Base-by-base conservation (phyloP, 2,113 vertebrate species). In the Ardeotis arabs region DNA sequence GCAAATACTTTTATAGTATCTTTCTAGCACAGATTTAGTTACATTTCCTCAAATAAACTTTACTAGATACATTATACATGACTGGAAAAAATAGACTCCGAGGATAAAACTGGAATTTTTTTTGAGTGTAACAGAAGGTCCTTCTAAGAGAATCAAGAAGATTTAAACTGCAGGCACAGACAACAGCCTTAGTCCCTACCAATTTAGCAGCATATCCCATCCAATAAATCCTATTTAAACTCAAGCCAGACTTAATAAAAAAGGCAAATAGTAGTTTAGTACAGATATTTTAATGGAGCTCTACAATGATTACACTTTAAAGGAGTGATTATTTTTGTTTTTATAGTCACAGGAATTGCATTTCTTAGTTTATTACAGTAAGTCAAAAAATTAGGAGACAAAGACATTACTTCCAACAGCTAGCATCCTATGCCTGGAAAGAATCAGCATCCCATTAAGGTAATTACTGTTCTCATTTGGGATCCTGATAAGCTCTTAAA, bases 401-500 rank as follows among this genome's bases (percentile, higher is more conserved):
- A 76, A 94, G 58, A 73, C 59, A 78, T 87, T 79, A 53, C 41
- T 95, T 95, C 45, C 74, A 90, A 82, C 25, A 87, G 56, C 45
- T 82, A 84, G 49, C 76, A 67, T 84, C 91, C 73, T 83, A 13
- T 25, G 31, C 45, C 59, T 83, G 56, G 66, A 93, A 88, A 52
- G 89, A 74, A 82, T 64, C 68, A 75, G n/a, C 68, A 96, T 90
- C 72, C 62, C 63, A 80, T 93, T 90, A 94, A 97, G 68, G 60
- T 63, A 96, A 96, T 96, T 94, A 77, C 23, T 6, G 8, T 81
- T 89, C 62, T 97, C 94, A 88, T 82, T 96, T 89, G 79, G 88
- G 91, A 94, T 73, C 78, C 47, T 91, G 78, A 77, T 95, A 95
- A 87, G 78, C n/a, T 92, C 78, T 73, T 91, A 96, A 93, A 93